Base-by-base conservation (phyloP, 2,888 invertebrate genomes). In the Stenolophus ochropezus region DNA sequence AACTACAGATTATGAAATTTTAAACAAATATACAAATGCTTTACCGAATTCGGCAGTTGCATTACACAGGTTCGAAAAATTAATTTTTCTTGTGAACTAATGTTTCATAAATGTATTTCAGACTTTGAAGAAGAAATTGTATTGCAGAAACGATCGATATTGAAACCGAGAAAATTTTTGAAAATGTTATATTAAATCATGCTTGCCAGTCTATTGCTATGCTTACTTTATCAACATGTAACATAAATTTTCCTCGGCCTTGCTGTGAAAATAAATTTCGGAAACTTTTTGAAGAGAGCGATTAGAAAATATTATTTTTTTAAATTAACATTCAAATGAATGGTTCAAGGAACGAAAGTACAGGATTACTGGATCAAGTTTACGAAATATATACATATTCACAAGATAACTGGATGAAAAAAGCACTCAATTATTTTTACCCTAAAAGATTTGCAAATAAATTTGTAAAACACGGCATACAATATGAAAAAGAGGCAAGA, bases 271-370 rank as follows among this genome's bases (percentile, higher is more conserved):
- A 8, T 8, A 33, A 33, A 4, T 33, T 8, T 33, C 1, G 8
- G 8, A 33, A 33, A 33, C 33, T 33, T 33, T 33, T 33, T 8
- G 4, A 33, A 33, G 33, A 33, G 8, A 8, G 33, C 8, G 33
- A 33, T 8, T 33, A 1, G 33, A 33, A 8, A 33, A 33, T 8
- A 33, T 18, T 14, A 27, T 14, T 16, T 27, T 69, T 16, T 6
- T n/a, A 69, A 33, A 25, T 18, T 20, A 69, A 42, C 16, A 27
- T 69, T 69, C 33, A 33, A 14, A 69, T 8, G 42, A 42, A 69
- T 69, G 69, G 69, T 42, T 42, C 5, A 14, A 8, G 16, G 33
- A 69, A 27, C 8, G 69, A 27, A 69, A 69, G 33, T 69, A 69
- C 16, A 18, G 69, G 1, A 69, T 69, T 8, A 69, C 69, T 3